Evolutionary conservation across 2,113 vertebrate species (phyloP).

Genomic region (Bambusicola thoracicus): DNA sequence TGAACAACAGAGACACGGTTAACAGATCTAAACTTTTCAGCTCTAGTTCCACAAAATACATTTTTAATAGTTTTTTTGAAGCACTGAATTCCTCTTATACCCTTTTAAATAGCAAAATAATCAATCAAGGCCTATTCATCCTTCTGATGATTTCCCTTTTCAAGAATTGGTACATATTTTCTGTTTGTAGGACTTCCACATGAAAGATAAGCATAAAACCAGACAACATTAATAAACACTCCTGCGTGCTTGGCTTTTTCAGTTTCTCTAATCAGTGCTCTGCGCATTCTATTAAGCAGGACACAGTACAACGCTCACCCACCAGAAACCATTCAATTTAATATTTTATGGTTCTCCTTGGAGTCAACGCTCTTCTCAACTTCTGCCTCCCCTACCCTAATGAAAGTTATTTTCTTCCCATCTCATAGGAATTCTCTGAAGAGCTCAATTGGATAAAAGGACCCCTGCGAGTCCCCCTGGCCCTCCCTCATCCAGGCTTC

Average conservation of each 20-base stretch:
- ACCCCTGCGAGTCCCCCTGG: not conserved
- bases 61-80: not conserved
- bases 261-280: not conserved
- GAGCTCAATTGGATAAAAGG: not conserved
- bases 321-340: not conserved
- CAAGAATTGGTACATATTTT: not conserved
- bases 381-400: not conserved
- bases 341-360: not conserved
- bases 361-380: not conserved
- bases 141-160: not conserved
- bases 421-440: not conserved
- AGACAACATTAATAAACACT: not conserved
- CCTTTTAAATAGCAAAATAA: not conserved
- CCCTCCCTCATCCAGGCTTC: not conserved
- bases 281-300: not conserved
- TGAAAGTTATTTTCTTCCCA: not conserved
- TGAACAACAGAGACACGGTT: not conserved
- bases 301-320: not conserved
- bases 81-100: not conserved
- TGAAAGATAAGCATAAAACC: not conserved
- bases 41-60: not conserved
- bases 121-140: not conserved
- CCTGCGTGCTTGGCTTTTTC: not conserved
- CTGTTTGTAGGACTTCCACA: not conserved
- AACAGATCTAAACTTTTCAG: not conserved